A percentile compares a stretch with the other conserved stretches of the same genome.
Conservation (phyloP, 2,113 vertebrate genomes). For the Perccottus glenii region DNA sequence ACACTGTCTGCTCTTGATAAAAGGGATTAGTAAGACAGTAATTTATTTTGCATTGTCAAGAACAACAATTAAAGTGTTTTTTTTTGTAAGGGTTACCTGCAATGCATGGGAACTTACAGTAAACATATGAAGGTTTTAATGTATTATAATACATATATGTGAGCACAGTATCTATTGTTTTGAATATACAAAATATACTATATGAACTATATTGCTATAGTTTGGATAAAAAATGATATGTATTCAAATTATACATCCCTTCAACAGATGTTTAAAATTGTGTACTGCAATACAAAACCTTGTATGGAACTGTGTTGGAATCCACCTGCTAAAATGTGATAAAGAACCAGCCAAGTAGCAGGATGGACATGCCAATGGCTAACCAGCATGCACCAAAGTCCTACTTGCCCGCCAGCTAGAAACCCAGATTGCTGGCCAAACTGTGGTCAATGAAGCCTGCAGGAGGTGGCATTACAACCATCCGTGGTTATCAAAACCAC, state of each 20-base stretch:
- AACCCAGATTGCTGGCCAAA: constrained; percentile 58
- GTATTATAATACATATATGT: too few species aligned
- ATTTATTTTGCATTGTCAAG: constrained; percentile 39
- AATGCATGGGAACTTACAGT: background rate
- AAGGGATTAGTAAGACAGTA: constrained; percentile 55
- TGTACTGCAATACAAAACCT: constrained; percentile 17
- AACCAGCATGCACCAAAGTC: constrained; percentile 51
- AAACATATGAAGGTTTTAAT: too few species aligned
- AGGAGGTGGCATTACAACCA: constrained; percentile 51
- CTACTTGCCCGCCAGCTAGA: constrained; percentile 33
- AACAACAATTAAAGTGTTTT: constrained; percentile 25
- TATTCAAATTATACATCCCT: constrained; percentile 14
- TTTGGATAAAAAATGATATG: background rate
- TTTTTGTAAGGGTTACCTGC: background rate
- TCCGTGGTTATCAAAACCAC: constrained; percentile 55
- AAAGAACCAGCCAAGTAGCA: constrained; percentile 48
- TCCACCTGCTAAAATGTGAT: constrained; percentile 38
- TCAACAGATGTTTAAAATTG: constrained; percentile 15
- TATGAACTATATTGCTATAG: background rate
- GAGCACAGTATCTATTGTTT: too few species aligned
- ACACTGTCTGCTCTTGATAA: constrained; percentile 53
- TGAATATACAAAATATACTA: too few species aligned
- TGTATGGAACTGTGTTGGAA: constrained; percentile 47
- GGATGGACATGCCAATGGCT: constrained; percentile 48
- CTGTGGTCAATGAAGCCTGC: constrained; percentile 55